These are phyloP conservation scores for Phrynocephalus guinanensis DNA, from an alignment of 2,797 vertebrate species.

Conservation along the genomic window DNA sequence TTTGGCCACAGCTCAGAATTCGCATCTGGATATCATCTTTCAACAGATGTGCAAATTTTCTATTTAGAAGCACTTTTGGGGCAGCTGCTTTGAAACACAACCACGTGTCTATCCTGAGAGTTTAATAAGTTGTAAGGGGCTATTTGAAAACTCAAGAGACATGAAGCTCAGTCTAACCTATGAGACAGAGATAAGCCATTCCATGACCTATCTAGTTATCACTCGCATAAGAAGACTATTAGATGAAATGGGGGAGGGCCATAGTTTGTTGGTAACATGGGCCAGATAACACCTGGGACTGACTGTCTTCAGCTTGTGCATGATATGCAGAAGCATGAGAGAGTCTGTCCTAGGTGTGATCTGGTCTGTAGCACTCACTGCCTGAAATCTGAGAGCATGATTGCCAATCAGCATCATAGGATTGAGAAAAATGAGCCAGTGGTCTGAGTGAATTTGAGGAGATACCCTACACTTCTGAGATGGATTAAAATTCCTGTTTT, in stretches of 20 bases:
- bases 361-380: too few relatives aligned
- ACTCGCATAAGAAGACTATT: background rate
- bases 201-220: background rate
- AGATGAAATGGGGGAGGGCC: background rate
- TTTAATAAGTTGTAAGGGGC: background rate
- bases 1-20: conserved; percentile 24
- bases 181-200: background rate
- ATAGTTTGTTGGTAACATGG: background rate
- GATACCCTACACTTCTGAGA: background rate
- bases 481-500: background rate
- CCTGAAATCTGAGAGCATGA: background rate
- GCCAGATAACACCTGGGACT: too few relatives aligned
- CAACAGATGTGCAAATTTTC: conserved; percentile 30
- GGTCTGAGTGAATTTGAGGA: background rate
- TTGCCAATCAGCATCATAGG: background rate
- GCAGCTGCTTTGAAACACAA: background rate
- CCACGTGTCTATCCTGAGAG: background rate
- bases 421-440: background rate
- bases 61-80: background rate
- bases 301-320: too few relatives aligned
- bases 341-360: background rate
- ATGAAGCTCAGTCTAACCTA: background rate
- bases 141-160: background rate
- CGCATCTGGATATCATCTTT: conserved; percentile 38
- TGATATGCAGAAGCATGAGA: too few relatives aligned